Evolutionary conservation across 2,888 invertebrate genomes (phyloP).

Genomic region (Serrognathus titanus): DNA sequence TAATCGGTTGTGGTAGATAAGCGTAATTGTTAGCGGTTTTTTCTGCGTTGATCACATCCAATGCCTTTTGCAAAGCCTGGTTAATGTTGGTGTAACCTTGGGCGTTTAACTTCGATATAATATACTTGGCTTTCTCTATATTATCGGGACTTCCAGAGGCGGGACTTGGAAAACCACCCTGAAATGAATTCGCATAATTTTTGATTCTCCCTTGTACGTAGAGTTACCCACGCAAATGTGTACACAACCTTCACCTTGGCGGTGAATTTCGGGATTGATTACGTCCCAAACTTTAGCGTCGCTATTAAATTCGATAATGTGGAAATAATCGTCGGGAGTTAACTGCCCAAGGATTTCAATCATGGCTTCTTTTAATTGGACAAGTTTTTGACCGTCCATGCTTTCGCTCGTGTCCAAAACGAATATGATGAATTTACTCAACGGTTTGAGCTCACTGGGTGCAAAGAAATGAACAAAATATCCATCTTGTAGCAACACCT

Average conservation of each 20-base stretch:
- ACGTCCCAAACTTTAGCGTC: constrained; percentile 54
- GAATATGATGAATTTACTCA: constrained; percentile 67
- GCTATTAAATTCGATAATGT: constrained; percentile 64
- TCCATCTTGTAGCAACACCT: constrained; percentile 63
- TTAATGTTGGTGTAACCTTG: constrained; percentile 67
- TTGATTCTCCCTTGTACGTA: background rate
- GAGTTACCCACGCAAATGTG: background rate
- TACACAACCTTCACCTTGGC: background rate
- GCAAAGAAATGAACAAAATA: constrained; percentile 77
- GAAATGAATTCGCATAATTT: background rate
- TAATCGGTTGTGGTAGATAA: constrained; percentile 55
- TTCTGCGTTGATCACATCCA: constrained; percentile 33
- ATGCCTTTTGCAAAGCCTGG: constrained; percentile 58
- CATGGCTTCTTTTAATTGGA: constrained; percentile 68
- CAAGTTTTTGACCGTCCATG: constrained; percentile 66
- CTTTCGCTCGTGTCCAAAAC: constrained; percentile 75
- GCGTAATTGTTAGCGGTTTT: constrained; percentile 9
- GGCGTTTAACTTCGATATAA: constrained; percentile 55
- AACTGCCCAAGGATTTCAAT: constrained; percentile 62
- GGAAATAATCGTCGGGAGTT: constrained; percentile 62
- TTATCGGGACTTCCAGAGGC: constrained; percentile 55
- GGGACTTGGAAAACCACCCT: constrained; percentile 46
- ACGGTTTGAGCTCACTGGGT: constrained; percentile 56
- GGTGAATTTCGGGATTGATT: background rate
- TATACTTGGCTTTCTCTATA: constrained; percentile 57